phyloP scores from a whole-genome alignment of 2,797 vertebrate genomes.

The Manis javanica region DNA sequence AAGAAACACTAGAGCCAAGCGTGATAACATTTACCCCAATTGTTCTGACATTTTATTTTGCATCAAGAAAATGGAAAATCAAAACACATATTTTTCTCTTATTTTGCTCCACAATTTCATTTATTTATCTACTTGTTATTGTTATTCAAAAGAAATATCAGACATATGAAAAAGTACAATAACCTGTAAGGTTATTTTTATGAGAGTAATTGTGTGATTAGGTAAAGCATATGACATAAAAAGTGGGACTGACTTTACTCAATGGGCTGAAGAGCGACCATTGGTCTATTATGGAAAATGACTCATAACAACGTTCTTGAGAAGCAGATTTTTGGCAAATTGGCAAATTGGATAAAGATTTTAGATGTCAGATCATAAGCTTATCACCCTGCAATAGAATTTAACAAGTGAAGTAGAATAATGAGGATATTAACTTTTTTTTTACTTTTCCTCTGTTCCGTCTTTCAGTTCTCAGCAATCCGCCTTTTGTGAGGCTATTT shows the following conservation, averaged over 20 bases:
- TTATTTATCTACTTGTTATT: background rate
- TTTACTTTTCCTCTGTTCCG: background rate
- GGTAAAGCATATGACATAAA: background rate
- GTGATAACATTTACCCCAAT: background rate
- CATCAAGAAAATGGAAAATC: background rate
- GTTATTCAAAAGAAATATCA: background rate
- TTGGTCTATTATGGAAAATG: background rate
- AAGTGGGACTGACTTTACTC: background rate
- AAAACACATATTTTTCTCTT: background rate
- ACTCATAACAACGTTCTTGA: background rate
- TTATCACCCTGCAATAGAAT: background rate
- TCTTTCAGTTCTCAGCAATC: background rate
- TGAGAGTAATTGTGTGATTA: background rate
- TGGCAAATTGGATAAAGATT: background rate
- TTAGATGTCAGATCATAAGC: background rate
- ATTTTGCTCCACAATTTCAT: background rate
- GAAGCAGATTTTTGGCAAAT: background rate
- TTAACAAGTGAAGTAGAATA: background rate
- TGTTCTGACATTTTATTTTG: conserved; percentile 35
- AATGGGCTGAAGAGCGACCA: background rate
- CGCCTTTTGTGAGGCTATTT: background rate
- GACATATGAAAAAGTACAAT: background rate
- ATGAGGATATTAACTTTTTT: background rate
- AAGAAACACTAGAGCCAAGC: background rate
- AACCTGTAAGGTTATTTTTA: background rate